Evolutionary conservation across 1,140 invertebrate species (phyloP).

Genomic region (Drosophila rufa): DNA sequence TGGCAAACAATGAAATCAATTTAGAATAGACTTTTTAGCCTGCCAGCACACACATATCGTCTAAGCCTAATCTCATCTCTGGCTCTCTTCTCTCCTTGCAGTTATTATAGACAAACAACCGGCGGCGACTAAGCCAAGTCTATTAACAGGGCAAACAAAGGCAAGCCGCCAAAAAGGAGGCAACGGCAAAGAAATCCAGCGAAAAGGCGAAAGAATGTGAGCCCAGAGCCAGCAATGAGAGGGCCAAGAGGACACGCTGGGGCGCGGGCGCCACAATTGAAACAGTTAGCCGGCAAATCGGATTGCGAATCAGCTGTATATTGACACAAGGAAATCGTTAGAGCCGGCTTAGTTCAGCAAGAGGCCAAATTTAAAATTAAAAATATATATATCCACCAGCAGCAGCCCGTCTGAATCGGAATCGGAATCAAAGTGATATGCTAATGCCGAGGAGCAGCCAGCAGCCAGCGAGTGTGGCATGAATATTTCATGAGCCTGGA

Average conservation of each 20-base stretch:
- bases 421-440: slow-evolving; percentile 73
- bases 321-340: slow-evolving; percentile 83
- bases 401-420: slow-evolving; percentile 20
- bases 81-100: slow-evolving; percentile 63
- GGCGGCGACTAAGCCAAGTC: slow-evolving; percentile 57
- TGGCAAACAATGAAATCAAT: slow-evolving; percentile 69
- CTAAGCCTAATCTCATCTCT: slow-evolving; percentile 55
- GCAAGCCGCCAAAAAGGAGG: slow-evolving; percentile 18
- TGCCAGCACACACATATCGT: slow-evolving; percentile 37
- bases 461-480: slow-evolving; percentile 38
- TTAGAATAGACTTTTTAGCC: slow-evolving; percentile 58
- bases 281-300: slow-evolving; percentile 73
- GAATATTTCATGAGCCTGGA: slow-evolving; percentile 75
- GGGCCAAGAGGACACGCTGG: slow-evolving; percentile 38
- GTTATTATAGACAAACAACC: slow-evolving; percentile 66
- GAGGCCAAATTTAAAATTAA: slow-evolving; percentile 75
- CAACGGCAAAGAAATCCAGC: slow-evolving; percentile 6
- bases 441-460: slow-evolving; percentile 53
- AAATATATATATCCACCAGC: slow-evolving; percentile 49
- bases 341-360: slow-evolving; percentile 68
- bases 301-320: slow-evolving; percentile 77
- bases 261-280: slow-evolving; percentile 44
- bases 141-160: slow-evolving; percentile 75
- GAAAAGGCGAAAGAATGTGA: slow-evolving; percentile 30
- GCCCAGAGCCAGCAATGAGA: slow-evolving; percentile 64